Evolutionary conservation across 37 sponge, comb jelly and placozoan species (phyloP).

Genomic region (Axinella damicornis): DNA sequence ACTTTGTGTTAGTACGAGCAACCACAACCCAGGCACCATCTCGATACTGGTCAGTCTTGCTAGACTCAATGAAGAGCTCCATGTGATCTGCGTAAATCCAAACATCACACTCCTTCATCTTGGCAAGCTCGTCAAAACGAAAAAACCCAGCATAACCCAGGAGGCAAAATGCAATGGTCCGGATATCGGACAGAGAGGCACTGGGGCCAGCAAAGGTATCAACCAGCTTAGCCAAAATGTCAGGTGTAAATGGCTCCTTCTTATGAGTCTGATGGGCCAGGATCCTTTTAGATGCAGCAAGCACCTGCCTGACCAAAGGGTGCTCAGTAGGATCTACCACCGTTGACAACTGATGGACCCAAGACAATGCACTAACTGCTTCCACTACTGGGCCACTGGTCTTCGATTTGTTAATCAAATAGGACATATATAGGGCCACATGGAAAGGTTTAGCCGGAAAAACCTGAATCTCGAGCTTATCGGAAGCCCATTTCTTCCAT

Average conservation of each 20-base stretch:
- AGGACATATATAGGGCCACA: conserved; percentile 36
- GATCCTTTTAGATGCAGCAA: no score
- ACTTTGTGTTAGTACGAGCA: background rate
- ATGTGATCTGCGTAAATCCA: background rate
- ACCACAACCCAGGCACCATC: conserved; percentile 28
- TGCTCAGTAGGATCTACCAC: background rate
- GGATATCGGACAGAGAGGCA: no score
- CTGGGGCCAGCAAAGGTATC: no score
- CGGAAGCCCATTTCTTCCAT: no score
- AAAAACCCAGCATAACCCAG: conserved; percentile 8
- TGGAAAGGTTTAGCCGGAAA: conserved; percentile 8
- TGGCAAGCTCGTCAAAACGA: background rate
- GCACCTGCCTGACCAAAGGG: background rate
- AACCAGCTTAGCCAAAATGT: background rate
- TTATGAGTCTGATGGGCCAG: no score
- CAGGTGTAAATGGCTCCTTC: conserved; percentile 15
- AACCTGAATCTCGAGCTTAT: no score
- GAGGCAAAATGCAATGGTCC: background rate
- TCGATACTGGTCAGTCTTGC: no score
- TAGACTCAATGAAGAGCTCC: no score
- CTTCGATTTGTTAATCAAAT: conserved; percentile 13
- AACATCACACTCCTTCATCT: conserved; percentile 1
- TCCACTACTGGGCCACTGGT: conserved; percentile 31
- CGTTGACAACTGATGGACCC: background rate
- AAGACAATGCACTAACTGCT: background rate